These are phyloP conservation scores for Lutjanus campechanus DNA, from an alignment of 2,797 vertebrate genomes.

Conservation along the genomic window DNA sequence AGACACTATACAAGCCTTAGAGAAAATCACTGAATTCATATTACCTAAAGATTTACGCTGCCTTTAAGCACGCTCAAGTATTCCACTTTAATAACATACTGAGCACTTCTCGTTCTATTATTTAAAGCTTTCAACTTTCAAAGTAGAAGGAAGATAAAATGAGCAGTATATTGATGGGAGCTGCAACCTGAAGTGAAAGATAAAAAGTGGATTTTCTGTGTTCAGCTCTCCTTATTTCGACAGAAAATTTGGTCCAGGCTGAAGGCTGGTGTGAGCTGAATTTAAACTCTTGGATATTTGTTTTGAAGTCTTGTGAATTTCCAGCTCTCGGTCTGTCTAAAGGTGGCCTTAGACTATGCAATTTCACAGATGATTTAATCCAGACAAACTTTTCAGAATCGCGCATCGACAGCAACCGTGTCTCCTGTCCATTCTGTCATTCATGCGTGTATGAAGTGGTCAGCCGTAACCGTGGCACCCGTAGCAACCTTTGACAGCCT, in stretches of 20 bases:
- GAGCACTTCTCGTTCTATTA: conserved; percentile 10
- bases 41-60: neutral
- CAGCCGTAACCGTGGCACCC: neutral
- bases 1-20: neutral
- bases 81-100: conserved; percentile 10
- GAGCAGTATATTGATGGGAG: conserved; percentile 13
- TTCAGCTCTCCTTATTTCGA: neutral
- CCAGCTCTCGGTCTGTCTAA: conserved; percentile 12
- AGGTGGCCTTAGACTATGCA: conserved; percentile 32
- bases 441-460: conserved; percentile 13
- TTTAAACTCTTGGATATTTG: conserved; percentile 47
- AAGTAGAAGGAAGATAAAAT: neutral
- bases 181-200: conserved; percentile 14
- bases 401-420: neutral
- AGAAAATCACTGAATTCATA: neutral
- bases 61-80: neutral
- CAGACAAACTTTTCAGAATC: conserved; percentile 47
- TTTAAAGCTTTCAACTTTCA: conserved; percentile 27
- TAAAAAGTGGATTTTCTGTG: conserved; percentile 37
- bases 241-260: conserved; percentile 17
- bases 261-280: conserved; percentile 35
- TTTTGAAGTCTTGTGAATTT: conserved; percentile 49
- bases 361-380: conserved; percentile 61
- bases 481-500: conserved; percentile 1
- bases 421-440: conserved; percentile 12